Conservation (phyloP, 2,113 vertebrate species). For the Leptocoma aspasia region DNA sequence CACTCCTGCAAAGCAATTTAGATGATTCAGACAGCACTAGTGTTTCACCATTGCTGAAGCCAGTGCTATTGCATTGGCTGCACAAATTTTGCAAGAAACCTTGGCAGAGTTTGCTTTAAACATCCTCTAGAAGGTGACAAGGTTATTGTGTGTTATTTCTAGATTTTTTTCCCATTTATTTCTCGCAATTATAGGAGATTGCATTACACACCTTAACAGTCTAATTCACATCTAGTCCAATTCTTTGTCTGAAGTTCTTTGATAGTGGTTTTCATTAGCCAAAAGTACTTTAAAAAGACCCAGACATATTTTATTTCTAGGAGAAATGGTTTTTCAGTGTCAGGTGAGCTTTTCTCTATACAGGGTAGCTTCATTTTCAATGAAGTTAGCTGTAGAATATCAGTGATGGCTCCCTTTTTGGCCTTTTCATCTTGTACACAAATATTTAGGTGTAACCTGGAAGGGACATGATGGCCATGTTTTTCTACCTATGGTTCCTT, state of each 20-base stretch:
- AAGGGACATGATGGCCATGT: not conserved
- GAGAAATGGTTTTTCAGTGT: not conserved
- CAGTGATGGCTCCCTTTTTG: not conserved
- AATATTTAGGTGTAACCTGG: not conserved
- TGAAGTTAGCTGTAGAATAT: not conserved
- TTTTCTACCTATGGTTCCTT: not conserved
- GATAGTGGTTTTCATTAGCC: not conserved
- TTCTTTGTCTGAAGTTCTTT: not conserved
- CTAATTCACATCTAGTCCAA: not conserved
- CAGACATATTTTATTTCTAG: not conserved
- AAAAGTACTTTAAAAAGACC: not conserved
- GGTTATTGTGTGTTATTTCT: not conserved
- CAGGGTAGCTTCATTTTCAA: not conserved
- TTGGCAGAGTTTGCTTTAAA: not conserved
- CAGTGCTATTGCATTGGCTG: not conserved
- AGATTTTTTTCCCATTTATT: not conserved
- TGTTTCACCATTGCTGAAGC: not conserved
- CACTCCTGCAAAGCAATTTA: not conserved
- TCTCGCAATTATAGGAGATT: not conserved
- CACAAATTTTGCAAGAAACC: not conserved
- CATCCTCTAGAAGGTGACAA: not conserved
- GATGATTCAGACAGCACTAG: not conserved
- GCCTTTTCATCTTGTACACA: not conserved
- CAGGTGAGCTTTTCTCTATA: not conserved
- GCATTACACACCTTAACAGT: not conserved